Evolutionary conservation across 2,797 vertebrate genomes (phyloP), one percentile per base, ranked within the genome.

Genomic region (Gambusia yucatana): DNA sequence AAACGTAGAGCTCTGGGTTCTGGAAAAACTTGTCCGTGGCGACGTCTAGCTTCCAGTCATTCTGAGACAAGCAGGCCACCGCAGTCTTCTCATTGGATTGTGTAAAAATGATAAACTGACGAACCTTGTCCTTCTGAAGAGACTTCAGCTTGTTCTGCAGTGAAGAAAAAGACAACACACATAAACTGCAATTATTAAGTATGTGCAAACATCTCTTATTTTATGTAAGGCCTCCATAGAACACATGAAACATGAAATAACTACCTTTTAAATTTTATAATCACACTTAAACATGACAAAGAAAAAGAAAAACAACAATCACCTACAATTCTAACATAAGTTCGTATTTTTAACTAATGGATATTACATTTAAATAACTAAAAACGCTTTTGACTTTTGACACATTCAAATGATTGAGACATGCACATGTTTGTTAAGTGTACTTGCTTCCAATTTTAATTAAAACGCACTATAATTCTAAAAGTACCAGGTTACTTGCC

Each of bases 111-210:
- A 99, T 98, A 93, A 99, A 99, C 96, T 99, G 98, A 89, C 98
- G 98, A 97, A 99, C 97, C 97, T 99, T 99, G 97, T 99, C 98
- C 97, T 99, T 99, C 96, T 99, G 98, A 87, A 97, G 99, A 93
- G 98, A 99, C 97, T 99, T 99, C 98, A 99, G 96, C 97, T 99
- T 99, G 98, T 99, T 99, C 98, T 99, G 93, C 77, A 36, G 70
- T 17, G 82, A 76, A 84, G 28, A 84, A n/a, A 70, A 39, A 67
- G 17, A 41, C 36, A 22, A 13, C 22, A 67, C 6, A 36, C 6
- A 13, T 4, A 55, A 11, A 55, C 25, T 55, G 52, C 10, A 52
- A 50, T 50, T 6, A 50, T 50, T 47, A 47, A 47, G 16, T 20
- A 52, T 52, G 50, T 52, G 20, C 20, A 22, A 50, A 47, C 36